Evolutionary conservation across 2,113 vertebrate species (phyloP).

Genomic region (Saimiri boliviensis): DNA sequence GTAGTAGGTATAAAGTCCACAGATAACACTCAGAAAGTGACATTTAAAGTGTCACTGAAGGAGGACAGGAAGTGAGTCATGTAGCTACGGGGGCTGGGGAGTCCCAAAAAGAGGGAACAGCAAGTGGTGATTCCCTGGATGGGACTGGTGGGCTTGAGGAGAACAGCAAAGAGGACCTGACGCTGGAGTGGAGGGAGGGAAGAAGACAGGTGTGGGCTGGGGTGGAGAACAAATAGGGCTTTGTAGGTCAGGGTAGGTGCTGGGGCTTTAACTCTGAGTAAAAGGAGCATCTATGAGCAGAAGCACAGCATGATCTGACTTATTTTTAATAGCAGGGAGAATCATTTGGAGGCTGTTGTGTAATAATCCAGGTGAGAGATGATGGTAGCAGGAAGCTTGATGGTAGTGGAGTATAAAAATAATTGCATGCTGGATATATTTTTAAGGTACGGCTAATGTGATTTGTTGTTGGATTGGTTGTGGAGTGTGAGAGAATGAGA

Average conservation of each 20-base stretch:
- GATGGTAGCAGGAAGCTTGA: neutral
- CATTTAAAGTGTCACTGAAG: neutral
- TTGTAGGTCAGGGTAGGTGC: neutral
- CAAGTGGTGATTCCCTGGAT: neutral
- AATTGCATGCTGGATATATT: neutral
- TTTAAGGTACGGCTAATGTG: neutral
- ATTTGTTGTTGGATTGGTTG: neutral
- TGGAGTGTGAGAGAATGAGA: neutral
- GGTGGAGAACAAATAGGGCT: neutral
- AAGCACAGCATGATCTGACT: neutral
- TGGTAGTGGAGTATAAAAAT: neutral
- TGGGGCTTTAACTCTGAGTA: neutral
- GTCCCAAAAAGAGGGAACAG: neutral
- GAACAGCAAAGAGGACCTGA: neutral
- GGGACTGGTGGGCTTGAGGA: neutral
- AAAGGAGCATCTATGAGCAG: neutral
- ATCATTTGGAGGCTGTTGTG: neutral
- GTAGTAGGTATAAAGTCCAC: neutral
- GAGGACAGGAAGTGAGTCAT: neutral
- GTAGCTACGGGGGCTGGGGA: fast-evolving
- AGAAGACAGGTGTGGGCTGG: too few relatives aligned
- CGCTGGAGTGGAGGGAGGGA: neutral
- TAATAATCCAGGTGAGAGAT: neutral
- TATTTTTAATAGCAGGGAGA: neutral
- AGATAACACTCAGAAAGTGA: neutral